Evolutionary conservation across 2,888 invertebrate species (phyloP), one percentile per base, ranked within the genome.

Genomic region (Thalpophila matura): DNA sequence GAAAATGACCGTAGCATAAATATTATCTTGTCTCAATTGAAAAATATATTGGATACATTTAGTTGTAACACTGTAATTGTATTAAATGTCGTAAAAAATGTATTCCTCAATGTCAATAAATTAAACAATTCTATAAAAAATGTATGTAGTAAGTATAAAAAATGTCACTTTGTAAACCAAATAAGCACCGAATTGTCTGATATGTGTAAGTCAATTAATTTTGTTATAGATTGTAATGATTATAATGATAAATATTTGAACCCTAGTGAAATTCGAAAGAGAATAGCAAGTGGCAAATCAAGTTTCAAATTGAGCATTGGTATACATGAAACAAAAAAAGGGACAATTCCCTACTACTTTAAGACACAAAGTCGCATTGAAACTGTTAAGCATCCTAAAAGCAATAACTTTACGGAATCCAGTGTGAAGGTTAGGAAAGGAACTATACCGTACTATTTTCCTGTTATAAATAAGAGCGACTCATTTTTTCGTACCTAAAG

Each of bases 331-430:
- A 16, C 40, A 2, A 40, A 29, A 14, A 51, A 40, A 40, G 49
- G 56, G 24, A 47, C 56, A 24, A 47, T 56, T 10, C 47, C 56
- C 2, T 38, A 24, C 24, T 47, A 50, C 37, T 50, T 50, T 38
- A 26, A n/a, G n/a, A n/a, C n/a, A n/a, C n/a, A n/a, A n/a, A n/a
- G 18, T 12, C 29, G 18, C 6, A 7, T 16, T 27, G 5, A 29
- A 31, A 46, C n/a, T n/a, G n/a, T n/a, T n/a, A n/a, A n/a, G n/a
- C n/a, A n/a, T n/a, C n/a, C n/a, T n/a, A n/a, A n/a, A n/a, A n/a
- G n/a, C n/a, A n/a, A n/a, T n/a, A n/a, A n/a, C n/a, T n/a, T n/a
- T n/a, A n/a, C n/a, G n/a, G n/a, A n/a, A n/a, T n/a, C n/a, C n/a
- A n/a, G n/a, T n/a, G n/a, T n/a, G n/a, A n/a, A n/a, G n/a, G n/a